A percentile compares a stretch with the other conserved stretches of the same genome.
phyloP scores from a whole-genome alignment of 2,888 invertebrate genomes.

The Elmis aenea region DNA sequence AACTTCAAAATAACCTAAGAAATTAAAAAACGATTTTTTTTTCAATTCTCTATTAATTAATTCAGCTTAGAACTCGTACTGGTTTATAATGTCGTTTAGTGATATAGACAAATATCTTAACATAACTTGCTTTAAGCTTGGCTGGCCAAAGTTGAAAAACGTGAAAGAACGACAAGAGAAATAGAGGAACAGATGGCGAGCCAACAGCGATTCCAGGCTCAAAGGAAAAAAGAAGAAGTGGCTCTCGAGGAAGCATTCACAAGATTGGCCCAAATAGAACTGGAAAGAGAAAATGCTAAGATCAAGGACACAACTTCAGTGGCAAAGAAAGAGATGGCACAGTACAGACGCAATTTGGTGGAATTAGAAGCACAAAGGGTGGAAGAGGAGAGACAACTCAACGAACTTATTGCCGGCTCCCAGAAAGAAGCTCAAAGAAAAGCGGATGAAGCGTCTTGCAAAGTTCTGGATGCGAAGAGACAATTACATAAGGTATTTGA shows the following conservation, averaged over 20 bases:
- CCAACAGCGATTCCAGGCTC: conserved; percentile 32
- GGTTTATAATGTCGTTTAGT: too few relatives aligned
- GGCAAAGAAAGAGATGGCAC: conserved; percentile 33
- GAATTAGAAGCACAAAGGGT: conserved; percentile 36
- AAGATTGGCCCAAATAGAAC: conserved; percentile 33
- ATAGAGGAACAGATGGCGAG: conserved; percentile 36
- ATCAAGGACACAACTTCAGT: conserved; percentile 26
- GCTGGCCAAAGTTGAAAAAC: conserved; percentile 25
- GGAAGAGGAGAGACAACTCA: conserved; percentile 36
- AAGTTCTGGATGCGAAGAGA: conserved; percentile 34
- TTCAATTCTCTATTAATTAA: too few relatives aligned
- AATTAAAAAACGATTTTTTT: too few relatives aligned
- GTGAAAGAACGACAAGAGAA: conserved; percentile 32
- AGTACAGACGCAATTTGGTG: conserved; percentile 36
- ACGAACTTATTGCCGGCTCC: conserved; percentile 32
- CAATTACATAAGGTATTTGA: conserved; percentile 35
- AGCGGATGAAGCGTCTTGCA: conserved; percentile 38
- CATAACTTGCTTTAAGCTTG: conserved; percentile 15
- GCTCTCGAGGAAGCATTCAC: conserved; percentile 36
- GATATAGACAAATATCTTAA: too few relatives aligned
- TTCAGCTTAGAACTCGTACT: too few relatives aligned
- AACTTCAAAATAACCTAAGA: too few relatives aligned
- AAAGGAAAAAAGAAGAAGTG: conserved; percentile 37
- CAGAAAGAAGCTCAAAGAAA: conserved; percentile 33
- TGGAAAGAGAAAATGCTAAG: conserved; percentile 34